phyloP scores from a whole-genome alignment of 2,888 invertebrate genomes.

The Hipparchia semele region DNA sequence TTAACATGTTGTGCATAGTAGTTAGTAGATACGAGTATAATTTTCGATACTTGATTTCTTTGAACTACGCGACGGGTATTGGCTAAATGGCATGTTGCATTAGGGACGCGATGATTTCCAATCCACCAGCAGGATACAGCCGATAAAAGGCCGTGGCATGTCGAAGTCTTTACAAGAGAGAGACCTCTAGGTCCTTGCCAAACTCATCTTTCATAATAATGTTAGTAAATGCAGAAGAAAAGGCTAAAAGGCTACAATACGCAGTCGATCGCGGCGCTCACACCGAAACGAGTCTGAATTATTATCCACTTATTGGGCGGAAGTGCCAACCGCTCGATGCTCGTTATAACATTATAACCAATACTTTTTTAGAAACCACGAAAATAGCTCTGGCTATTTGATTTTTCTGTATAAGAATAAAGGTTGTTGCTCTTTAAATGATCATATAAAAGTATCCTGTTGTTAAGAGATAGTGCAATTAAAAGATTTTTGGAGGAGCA shows the following conservation, averaged over 20 bases:
- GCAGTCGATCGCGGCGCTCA: conserved; percentile 40
- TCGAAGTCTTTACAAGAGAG: no score
- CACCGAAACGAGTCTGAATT: conserved; percentile 63
- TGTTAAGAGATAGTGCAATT: background rate
- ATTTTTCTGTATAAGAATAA: conserved; percentile 9
- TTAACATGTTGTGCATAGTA: background rate
- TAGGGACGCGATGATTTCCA: no score
- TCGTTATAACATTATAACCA: conserved; percentile 61
- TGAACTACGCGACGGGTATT: no score
- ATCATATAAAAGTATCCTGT: background rate
- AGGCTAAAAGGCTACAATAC: conserved; percentile 8
- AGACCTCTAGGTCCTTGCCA: no score
- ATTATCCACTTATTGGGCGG: conserved; percentile 78
- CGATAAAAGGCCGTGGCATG: no score
- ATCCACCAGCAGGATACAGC: no score
- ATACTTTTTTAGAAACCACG: conserved; percentile 31
- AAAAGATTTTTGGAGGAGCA: background rate
- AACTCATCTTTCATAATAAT: no score
- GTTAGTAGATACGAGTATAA: no score
- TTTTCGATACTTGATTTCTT: no score
- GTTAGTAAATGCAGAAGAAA: background rate
- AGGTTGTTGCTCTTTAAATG: conserved; percentile 8
- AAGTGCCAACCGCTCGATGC: conserved; percentile 66
- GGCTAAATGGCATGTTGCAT: no score
- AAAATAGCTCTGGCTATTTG: conserved; percentile 10